Percentiles rank a stretch among this genome's conserved stretches.
Evolutionary conservation across 2,888 invertebrate genomes (phyloP).

Genomic region (Oligia strigilis): DNA sequence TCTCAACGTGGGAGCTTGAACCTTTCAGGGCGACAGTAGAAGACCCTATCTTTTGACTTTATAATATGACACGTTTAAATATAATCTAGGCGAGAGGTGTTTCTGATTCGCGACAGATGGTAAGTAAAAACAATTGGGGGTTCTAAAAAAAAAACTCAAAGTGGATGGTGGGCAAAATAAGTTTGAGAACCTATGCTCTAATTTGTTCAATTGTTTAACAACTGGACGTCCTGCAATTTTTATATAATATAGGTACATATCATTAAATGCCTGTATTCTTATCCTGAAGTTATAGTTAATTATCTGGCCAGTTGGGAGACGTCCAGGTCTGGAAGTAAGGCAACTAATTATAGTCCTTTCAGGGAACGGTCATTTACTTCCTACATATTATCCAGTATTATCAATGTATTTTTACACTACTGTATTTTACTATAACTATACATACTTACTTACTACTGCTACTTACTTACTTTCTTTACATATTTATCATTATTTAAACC

Average conservation of each 20-base stretch:
- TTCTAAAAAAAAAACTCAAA: too few species aligned
- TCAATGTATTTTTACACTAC: neutral
- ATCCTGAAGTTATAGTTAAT: neutral
- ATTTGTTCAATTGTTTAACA: slow-evolving; percentile 3
- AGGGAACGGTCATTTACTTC: neutral
- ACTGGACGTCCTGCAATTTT: neutral
- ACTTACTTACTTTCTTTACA: too few species aligned
- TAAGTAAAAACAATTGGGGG: neutral
- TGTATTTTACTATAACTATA: neutral
- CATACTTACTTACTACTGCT: too few species aligned
- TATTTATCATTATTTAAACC: neutral
- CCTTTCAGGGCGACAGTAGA: neutral
- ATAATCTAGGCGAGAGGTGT: neutral
- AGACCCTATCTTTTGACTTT: neutral
- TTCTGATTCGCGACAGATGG: neutral
- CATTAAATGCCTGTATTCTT: neutral
- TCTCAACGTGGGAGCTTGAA: neutral
- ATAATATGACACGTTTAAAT: neutral
- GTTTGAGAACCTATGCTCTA: neutral
- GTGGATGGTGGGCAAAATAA: neutral
- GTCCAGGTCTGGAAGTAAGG: neutral
- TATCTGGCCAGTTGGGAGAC: slow-evolving; percentile 18
- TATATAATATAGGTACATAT: neutral
- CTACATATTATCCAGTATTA: neutral
- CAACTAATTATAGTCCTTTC: slow-evolving; percentile 9